These are phyloP conservation scores for Myodes glareolus DNA, from an alignment of 2,113 vertebrate genomes.

Conservation along the genomic window DNA sequence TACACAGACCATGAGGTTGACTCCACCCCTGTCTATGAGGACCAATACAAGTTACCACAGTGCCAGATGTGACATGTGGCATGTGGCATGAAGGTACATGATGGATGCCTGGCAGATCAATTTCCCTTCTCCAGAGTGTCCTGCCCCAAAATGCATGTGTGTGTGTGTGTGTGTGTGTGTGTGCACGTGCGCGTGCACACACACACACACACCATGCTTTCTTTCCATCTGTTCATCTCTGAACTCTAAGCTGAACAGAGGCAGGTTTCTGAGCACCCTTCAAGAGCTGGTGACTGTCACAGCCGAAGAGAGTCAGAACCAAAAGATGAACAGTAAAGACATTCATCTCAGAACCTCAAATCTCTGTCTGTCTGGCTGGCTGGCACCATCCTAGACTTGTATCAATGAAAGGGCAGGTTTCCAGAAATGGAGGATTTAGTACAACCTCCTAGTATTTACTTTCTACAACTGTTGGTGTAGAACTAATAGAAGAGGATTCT, in stretches of 20 bases:
- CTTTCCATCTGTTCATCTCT: constrained; percentile 57
- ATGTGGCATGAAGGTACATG: constrained; percentile 85
- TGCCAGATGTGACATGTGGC: neutral
- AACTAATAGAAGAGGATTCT: neutral
- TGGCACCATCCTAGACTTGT: neutral
- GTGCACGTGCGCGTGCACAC: too few species aligned
- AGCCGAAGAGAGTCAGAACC: neutral
- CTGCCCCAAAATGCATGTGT: too few species aligned
- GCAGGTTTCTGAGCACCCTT: neutral
- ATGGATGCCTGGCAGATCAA: constrained; percentile 81
- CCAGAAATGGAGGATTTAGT: neutral
- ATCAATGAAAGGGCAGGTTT: neutral
- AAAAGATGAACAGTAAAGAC: neutral
- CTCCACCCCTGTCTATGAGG: constrained; percentile 87
- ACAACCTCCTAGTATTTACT: neutral
- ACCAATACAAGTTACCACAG: constrained; percentile 83
- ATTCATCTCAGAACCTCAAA: neutral
- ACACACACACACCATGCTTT: neutral
- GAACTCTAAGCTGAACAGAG: neutral
- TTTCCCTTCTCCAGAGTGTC: constrained; percentile 74
- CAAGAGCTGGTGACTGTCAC: neutral
- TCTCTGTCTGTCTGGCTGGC: neutral
- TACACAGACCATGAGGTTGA: constrained; percentile 89
- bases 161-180: too few species aligned
- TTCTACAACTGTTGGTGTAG: neutral